phyloP scores from a whole-genome alignment of 2,113 vertebrate genomes.

The Polypterus bichir region DNA sequence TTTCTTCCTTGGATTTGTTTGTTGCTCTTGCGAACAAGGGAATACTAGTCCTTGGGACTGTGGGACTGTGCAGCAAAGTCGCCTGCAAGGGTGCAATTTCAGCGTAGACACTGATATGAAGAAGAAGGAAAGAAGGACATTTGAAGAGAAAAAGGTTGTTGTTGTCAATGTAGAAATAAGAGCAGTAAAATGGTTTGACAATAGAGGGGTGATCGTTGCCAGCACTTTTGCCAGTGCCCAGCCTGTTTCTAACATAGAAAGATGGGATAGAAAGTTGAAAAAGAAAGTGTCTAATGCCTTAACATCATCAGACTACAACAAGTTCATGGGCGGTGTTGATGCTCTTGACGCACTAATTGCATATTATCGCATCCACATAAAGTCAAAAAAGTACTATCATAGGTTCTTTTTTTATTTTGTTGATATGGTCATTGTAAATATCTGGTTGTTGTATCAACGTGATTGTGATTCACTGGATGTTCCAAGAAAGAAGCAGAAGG shows the following conservation, averaged over 20 bases:
- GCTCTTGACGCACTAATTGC: too few species aligned
- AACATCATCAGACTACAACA: too few species aligned
- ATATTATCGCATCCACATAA: too few species aligned
- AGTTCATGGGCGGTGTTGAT: too few species aligned
- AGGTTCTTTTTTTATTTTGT: too few species aligned
- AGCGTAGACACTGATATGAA: slow-evolving; percentile 11
- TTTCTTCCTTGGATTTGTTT: slow-evolving; percentile 18
- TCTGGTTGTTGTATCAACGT: too few species aligned
- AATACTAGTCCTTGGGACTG: slow-evolving; percentile 19
- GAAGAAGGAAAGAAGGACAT: slow-evolving; percentile 17
- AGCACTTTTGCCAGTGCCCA: slow-evolving; percentile 17
- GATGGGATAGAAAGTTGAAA: slow-evolving; percentile 16
- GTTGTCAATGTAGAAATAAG: slow-evolving; percentile 11
- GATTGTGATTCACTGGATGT: too few species aligned
- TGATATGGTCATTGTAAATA: too few species aligned
- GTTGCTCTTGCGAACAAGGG: slow-evolving; percentile 18
- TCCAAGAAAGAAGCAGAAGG: too few species aligned
- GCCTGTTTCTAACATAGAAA: slow-evolving; percentile 13
- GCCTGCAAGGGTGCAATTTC: slow-evolving; percentile 15
- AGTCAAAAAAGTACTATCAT: too few species aligned
- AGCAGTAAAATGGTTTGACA: slow-evolving; percentile 17
- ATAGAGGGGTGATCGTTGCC: slow-evolving; percentile 18
- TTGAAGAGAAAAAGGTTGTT: slow-evolving; percentile 15
- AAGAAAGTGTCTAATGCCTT: slow-evolving; percentile 12
- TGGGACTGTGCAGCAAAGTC: slow-evolving; percentile 16